These are phyloP conservation scores for Hipposideros larvatus DNA, from an alignment of 2,797 vertebrate species.

Conservation along the genomic window DNA sequence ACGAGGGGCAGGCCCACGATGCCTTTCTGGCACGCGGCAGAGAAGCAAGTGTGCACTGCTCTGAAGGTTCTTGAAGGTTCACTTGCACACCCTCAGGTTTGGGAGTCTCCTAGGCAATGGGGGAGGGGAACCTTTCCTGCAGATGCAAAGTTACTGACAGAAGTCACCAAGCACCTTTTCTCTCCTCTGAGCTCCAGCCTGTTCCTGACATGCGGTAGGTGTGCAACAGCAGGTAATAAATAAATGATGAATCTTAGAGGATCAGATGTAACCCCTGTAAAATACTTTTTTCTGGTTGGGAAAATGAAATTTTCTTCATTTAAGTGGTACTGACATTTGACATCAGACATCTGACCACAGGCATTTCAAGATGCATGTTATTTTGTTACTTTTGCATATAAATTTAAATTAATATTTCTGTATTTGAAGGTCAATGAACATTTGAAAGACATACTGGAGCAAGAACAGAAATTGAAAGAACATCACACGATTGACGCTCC, in stretches of 20 bases:
- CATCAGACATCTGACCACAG: not conserved
- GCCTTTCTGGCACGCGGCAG: no score
- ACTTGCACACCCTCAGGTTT: no score
- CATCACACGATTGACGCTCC: conserved; percentile 90
- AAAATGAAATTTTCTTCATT: not conserved
- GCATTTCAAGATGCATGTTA: not conserved
- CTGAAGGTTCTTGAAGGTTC: no score
- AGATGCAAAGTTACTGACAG: no score
- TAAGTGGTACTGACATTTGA: not conserved
- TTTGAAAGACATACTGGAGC: conserved; percentile 94
- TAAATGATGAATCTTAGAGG: not conserved
- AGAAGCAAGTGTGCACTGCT: no score
- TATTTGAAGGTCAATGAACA: conserved; percentile 95
- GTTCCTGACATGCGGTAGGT: not conserved
- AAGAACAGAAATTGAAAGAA: conserved; percentile 95
- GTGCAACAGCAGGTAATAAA: not conserved
- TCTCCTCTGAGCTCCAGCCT: not conserved
- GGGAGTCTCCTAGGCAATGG: no score
- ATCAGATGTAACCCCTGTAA: not conserved
- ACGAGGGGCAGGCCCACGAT: no score
- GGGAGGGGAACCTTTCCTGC: no score
- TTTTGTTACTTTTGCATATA: not conserved
- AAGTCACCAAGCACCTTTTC: not conserved
- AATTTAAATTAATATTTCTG: conserved; percentile 20
- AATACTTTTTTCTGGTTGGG: not conserved